These are phyloP conservation scores for Eriosoma lanigerum DNA, from an alignment of 1,140 invertebrate genomes.

Conservation along the genomic window DNA sequence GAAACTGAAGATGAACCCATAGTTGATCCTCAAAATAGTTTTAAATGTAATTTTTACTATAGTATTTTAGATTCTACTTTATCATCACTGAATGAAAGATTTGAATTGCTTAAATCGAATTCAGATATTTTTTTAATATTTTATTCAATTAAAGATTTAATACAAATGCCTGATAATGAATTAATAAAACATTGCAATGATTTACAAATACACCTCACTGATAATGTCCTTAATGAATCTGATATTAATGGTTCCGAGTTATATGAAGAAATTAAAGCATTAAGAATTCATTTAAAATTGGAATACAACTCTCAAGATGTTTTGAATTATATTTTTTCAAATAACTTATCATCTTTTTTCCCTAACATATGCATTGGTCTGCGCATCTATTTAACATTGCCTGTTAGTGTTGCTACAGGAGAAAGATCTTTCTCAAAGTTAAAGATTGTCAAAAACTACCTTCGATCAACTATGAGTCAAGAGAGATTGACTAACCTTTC, in stretches of 20 bases:
- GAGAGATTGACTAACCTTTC: too few relatives aligned
- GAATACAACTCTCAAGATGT: not conserved
- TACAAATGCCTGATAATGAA: not conserved
- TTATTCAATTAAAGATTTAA: not conserved
- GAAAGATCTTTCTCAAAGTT: too few relatives aligned
- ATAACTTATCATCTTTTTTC: too few relatives aligned
- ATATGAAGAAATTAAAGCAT: not conserved
- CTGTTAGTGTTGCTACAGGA: too few relatives aligned
- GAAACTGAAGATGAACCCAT: not conserved
- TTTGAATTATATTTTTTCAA: not conserved
- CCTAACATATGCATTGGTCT: too few relatives aligned
- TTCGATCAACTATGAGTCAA: too few relatives aligned
- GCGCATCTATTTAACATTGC: too few relatives aligned
- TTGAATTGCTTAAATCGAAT: too few relatives aligned
- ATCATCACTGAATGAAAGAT: too few relatives aligned
- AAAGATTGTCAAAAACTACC: too few relatives aligned
- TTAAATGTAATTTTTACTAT: too few relatives aligned
- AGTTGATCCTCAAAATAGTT: not conserved
- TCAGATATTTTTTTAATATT: not conserved
- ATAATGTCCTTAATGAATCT: not conserved
- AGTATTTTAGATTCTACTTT: too few relatives aligned
- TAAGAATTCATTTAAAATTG: constrained; percentile 5
- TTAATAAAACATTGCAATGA: not conserved
- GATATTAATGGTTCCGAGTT: not conserved
- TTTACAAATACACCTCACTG: not conserved